These are phyloP conservation scores for Nasonia giraulti DNA, from an alignment of 1,140 invertebrate species.

Conservation along the genomic window DNA sequence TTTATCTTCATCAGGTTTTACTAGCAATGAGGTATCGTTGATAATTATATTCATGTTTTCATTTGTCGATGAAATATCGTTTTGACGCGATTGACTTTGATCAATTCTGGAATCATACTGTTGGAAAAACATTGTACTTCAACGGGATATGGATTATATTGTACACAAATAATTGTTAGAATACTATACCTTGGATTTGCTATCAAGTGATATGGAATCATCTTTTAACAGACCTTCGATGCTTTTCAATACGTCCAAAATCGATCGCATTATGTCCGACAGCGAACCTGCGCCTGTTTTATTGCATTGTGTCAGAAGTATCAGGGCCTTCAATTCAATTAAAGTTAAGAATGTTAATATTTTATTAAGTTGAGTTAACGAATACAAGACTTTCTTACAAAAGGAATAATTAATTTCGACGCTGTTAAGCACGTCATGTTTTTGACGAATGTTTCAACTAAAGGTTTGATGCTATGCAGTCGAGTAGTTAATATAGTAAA, in stretches of 20 bases:
- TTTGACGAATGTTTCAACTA: constrained; percentile 25
- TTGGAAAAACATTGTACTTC: no score
- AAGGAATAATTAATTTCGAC: constrained; percentile 19
- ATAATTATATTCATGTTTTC: no score
- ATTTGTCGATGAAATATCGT: no score
- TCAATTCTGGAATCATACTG: no score
- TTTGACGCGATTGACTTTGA: no score
- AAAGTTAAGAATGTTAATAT: no score
- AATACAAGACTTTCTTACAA: neutral
- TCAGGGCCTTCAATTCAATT: neutral
- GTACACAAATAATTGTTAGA: no score
- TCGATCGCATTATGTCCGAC: constrained; percentile 2
- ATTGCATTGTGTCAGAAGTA: neutral
- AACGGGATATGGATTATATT: neutral
- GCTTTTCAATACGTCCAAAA: constrained; percentile 8
- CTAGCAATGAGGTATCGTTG: no score
- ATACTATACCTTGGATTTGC: neutral
- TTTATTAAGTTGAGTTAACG: no score
- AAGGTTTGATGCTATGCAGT: neutral
- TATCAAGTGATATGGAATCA: neutral
- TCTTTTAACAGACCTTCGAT: constrained; percentile 39
- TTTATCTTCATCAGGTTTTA: no score
- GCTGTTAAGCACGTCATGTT: constrained; percentile 5
- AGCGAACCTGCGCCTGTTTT: neutral
- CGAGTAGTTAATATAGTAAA: constrained; percentile 24